These are phyloP conservation scores for Drosophila micromelanica DNA, from an alignment of 1,140 invertebrate genomes.

Conservation along the genomic window DNA sequence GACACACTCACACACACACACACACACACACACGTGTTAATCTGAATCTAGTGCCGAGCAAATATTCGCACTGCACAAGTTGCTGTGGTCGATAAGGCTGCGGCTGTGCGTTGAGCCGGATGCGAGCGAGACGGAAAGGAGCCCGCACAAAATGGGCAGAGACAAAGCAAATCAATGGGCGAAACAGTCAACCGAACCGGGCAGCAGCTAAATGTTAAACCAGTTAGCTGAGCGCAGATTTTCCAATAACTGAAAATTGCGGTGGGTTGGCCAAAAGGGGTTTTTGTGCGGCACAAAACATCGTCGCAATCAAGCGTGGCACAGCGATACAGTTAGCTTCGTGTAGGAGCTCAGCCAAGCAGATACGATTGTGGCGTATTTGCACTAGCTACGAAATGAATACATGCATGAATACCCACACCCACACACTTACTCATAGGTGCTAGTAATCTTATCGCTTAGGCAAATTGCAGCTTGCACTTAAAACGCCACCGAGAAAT, in stretches of 20 bases:
- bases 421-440: neutral
- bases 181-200: constrained; percentile 22
- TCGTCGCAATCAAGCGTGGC: constrained; percentile 35
- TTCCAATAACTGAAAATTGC: neutral
- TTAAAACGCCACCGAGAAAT: constrained; percentile 43
- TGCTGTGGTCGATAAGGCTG: constrained; percentile 34
- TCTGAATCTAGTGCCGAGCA: constrained; percentile 8
- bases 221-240: constrained; percentile 35
- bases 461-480: constrained; percentile 65
- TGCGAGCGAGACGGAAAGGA: neutral
- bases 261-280: neutral
- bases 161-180: constrained; percentile 36
- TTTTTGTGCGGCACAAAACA: neutral
- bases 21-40: neutral
- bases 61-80: constrained; percentile 10
- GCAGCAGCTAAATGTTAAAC: constrained; percentile 24
- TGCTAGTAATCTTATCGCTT: constrained; percentile 54
- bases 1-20: neutral
- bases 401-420: neutral
- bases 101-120: constrained; percentile 19
- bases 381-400: constrained; percentile 1
- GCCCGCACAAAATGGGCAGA: constrained; percentile 3
- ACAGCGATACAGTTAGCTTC: constrained; percentile 15
- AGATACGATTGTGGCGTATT: constrained; percentile 1
- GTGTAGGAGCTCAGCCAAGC: neutral